Conservation (phyloP, 2,888 invertebrate genomes). For the Erpobdella octoculata region DNA sequence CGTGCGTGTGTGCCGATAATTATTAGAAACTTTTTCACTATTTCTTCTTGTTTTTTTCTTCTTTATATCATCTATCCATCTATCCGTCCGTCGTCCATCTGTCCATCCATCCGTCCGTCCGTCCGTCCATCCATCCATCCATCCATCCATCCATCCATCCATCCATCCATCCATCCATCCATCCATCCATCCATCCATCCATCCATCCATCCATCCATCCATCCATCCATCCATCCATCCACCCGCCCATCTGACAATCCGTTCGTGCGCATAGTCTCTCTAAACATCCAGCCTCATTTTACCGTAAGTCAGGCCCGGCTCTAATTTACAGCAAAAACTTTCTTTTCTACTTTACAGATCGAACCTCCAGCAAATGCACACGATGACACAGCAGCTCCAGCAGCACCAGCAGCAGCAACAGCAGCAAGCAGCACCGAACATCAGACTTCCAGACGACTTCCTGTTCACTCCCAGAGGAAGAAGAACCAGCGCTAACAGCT, state of each 20-base stretch:
- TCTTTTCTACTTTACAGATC: slow-evolving; percentile 20
- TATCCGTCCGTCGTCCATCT: neutral
- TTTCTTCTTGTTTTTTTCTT: neutral
- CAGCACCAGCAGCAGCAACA: slow-evolving; percentile 23
- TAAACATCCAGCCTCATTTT: neutral
- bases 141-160: neutral
- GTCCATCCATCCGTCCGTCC: neutral
- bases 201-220: neutral
- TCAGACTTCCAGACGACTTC: slow-evolving; percentile 33
- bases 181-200: neutral
- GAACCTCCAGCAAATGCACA: slow-evolving; percentile 35
- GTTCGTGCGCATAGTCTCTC: neutral
- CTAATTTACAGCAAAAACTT: too few species aligned
- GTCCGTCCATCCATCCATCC: neutral
- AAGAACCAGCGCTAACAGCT: slow-evolving; percentile 2
- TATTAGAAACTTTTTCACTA: too few species aligned
- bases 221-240: neutral
- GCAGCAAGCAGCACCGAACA: slow-evolving; percentile 2
- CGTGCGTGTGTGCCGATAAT: too few species aligned
- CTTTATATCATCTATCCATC: neutral
- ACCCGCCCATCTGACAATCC: slow-evolving; percentile 61
- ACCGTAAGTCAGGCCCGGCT: too few species aligned
- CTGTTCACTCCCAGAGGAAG: neutral
- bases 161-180: neutral
- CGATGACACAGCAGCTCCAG: slow-evolving; percentile 2